Conservation (phyloP, 2,113 vertebrate species). For the Plecturocebus donacophilus region DNA sequence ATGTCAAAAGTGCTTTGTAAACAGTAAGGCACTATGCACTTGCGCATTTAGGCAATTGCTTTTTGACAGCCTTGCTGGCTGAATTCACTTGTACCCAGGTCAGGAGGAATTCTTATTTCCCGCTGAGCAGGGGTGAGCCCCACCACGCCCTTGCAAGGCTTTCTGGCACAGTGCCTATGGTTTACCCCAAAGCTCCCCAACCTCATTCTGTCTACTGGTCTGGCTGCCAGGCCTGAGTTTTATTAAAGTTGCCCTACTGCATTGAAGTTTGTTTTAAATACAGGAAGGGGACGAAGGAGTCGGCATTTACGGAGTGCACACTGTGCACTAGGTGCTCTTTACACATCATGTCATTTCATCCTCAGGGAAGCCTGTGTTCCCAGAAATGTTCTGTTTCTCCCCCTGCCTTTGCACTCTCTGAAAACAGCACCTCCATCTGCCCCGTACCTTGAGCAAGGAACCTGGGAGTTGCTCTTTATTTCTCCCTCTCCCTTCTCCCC, state of each 20-base stretch:
- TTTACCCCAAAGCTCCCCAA: neutral
- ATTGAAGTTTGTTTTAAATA: neutral
- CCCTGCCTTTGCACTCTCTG: neutral
- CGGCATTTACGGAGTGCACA: neutral
- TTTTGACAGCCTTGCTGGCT: neutral
- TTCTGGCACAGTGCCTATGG: neutral
- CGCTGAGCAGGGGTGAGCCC: neutral
- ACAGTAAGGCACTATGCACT: neutral
- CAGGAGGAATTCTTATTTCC: neutral
- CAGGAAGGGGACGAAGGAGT: neutral
- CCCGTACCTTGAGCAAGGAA: neutral
- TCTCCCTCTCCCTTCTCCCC: neutral
- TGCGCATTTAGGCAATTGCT: neutral
- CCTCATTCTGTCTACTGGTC: neutral
- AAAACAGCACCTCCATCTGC: neutral
- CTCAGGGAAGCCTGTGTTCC: neutral
- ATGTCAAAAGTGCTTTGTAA: neutral
- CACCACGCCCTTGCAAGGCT: fast-evolving
- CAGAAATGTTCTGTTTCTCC: neutral
- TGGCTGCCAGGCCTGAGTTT: neutral
- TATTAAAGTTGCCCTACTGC: neutral
- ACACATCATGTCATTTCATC: neutral
- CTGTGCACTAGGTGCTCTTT: neutral
- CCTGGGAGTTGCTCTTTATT: neutral
- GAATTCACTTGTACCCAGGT: neutral